Evolutionary conservation across 2,888 invertebrate species (phyloP), one percentile per base, ranked within the genome.

Genomic region (Vanessa cardui): DNA sequence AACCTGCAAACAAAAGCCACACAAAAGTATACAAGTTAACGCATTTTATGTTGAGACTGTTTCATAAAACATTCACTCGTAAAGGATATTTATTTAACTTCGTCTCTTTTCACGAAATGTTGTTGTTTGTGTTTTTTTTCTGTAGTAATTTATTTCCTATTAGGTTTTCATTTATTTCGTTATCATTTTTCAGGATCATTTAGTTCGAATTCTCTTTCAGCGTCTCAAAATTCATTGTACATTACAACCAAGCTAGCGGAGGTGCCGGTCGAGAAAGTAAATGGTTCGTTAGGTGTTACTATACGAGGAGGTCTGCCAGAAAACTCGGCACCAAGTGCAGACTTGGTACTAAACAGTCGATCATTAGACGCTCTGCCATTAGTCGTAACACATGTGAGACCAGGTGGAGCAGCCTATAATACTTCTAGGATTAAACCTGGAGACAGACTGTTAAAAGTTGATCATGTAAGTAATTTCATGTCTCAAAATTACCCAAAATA

Each of bases 401-500:
- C 97, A 12, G 96, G 97, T 64, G 98, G 98, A 0, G 97, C 98
- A 0, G 98, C 98, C 3, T 97, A 98, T 74, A 97, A 97, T 80
- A 97, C 97, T 68, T 98, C 98, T 0, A 95, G 98, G 72, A 96
- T 99, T 73, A 96, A 98, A 83, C 96, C 97, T 44, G 98, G 99
- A 3, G 99, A 99, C 85, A 95, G 98, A 31, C 90, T 99, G 33
- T 81, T 98, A 69, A 96, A 97, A 75, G 97, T 98, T 62, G 98
- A 98, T 86, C 96, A 96, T 85, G 94, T 94, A 82, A 93, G 94
- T 91, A 58, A 26, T 15, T 5, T 65, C n/a, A 45, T 47, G n/a
- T n/a, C n/a, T n/a, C n/a, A n/a, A n/a, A n/a, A n/a, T n/a, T n/a
- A n/a, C n/a, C n/a, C n/a, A n/a, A 9, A 21, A 2, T 12, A 5